Base-by-base conservation (phyloP, 2,888 invertebrate species). In the Clistopyga incitator region DNA sequence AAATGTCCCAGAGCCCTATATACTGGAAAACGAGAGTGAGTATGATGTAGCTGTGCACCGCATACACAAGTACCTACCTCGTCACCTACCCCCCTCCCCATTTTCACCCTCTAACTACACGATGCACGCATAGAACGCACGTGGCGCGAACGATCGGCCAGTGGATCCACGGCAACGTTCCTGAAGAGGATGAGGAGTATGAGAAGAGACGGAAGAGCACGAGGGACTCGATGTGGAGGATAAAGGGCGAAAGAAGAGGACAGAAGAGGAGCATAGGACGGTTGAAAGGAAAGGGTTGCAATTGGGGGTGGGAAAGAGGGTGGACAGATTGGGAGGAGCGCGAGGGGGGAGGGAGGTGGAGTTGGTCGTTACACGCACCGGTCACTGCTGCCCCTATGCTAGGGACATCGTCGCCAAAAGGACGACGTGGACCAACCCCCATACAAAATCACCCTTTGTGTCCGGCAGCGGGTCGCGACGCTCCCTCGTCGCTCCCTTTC, bases 361-460 rank as follows among this genome's bases (percentile, higher is more conserved):
- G 85, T 82, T 83, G 89, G 90, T 92, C 92, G 92, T 92, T 92
- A 92, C 89, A 90, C 88, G 91, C 92, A 93, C 92, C 92, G 92
- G 92, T 92, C 93, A 92, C 92, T 92, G 86, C 89, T 89, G 90
- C 89, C 90, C 90, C 90, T 81, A 74, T 72, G 80, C 82, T 68
- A 74, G 38, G 75, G 75, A 61, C 65, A 86, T 81, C 83, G 84
- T 75, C 74, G 82, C 78, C 77, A 70, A 64, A 64, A 64, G 76
- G 61, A 74, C 79, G 65, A 68, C 74, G 42, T 45, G 61, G 74
- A 75, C 83, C 76, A 83, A 82, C 82, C 90, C 88, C 89, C 89
- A 90, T 91, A 89, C 89, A 91, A 92, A 93, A 92, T 92, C 91
- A 91, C 92, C 93, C 92, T 92, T 92, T 92, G 92, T 92, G 84